phyloP scores from a whole-genome alignment of 2,797 vertebrate genomes.

The Phrynocephalus guinanensis region DNA sequence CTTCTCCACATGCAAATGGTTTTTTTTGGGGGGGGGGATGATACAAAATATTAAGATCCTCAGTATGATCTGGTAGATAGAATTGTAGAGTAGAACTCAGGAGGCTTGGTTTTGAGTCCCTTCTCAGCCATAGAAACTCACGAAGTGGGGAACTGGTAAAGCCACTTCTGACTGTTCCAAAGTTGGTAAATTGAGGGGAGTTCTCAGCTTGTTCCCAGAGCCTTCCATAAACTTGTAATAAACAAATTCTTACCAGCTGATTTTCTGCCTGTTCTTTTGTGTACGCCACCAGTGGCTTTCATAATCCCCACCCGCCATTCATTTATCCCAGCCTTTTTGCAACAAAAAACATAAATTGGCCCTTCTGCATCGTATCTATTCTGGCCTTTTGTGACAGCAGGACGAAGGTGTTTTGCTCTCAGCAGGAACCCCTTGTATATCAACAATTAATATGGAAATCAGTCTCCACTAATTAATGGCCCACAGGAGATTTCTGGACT shows the following conservation, averaged over 20 bases:
- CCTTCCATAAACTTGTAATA: neutral
- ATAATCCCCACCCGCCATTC: neutral
- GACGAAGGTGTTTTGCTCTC: slow-evolving; percentile 39
- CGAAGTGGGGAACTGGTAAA: too few species aligned
- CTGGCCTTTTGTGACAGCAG: slow-evolving; percentile 16
- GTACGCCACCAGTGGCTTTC: neutral
- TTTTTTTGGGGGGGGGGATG: too few species aligned
- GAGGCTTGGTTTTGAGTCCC: too few species aligned
- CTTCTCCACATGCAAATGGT: too few species aligned
- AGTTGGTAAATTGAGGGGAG: neutral
- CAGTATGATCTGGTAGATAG: too few species aligned
- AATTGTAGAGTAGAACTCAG: too few species aligned
- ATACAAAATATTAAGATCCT: neutral
- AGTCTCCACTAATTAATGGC: slow-evolving; percentile 36
- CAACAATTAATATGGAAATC: slow-evolving; percentile 50
- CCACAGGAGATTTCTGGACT: slow-evolving; percentile 18
- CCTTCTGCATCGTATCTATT: neutral
- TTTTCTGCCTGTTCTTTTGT: neutral
- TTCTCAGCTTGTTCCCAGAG: neutral
- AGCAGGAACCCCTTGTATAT: slow-evolving; percentile 22
- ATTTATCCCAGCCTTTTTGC: neutral
- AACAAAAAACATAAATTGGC: neutral
- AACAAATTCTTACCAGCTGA: neutral
- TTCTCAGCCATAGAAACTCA: too few species aligned
- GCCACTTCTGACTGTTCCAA: neutral